Evolutionary conservation across 1,140 invertebrate species (phyloP), one percentile per base, ranked within the genome.

Genomic region (Apolygus lucorum): DNA sequence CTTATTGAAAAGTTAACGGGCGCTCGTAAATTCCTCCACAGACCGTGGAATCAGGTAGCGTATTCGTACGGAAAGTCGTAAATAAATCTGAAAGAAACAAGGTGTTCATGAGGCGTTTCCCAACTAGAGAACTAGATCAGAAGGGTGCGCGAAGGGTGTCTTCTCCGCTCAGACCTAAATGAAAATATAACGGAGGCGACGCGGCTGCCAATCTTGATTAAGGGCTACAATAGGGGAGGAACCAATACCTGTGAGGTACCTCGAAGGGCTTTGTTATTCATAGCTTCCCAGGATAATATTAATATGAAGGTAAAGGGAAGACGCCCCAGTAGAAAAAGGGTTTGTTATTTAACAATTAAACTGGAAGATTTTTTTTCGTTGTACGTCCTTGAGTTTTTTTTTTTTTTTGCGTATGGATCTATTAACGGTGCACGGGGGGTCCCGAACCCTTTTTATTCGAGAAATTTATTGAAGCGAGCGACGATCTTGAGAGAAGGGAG

Each of bases 341-440:
- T 66, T 66, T 66, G 64, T 66, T 66, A 66, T 66, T 66, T 66
- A 66, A 66, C 64, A 66, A 66, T 66, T 66, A 66, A 34, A 66
- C 28, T 34, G n/a, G 34, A 22, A 22, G 54, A 13, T 11, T 59
- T 59, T 59, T 59, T 24, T 59, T 21, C 22, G 8, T 24, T 8
- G 34, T 42, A 42, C 4, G 34, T 42, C 17, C 34, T 42, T 42
- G 34, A 42, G 34, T 42, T 42, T 42, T 42, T 42, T 42, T 42
- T 42, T 17, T 42, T 42, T n/a, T n/a, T n/a, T n/a, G n/a, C n/a
- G 34, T 42, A 42, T 17, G 34, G 34, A 42, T 42, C 34, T 42
- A 42, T 42, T 42, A 42, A 42, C 34, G 34, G 34, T 42, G 34
- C 17, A 17, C 34, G 4, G 34, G 34, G 17, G 17, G 34, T 42